Percentiles rank a stretch among this genome's conserved stretches.
These are phyloP conservation scores for Vanacampus margaritifer DNA, from an alignment of 2,113 vertebrate species.

Conservation along the genomic window DNA sequence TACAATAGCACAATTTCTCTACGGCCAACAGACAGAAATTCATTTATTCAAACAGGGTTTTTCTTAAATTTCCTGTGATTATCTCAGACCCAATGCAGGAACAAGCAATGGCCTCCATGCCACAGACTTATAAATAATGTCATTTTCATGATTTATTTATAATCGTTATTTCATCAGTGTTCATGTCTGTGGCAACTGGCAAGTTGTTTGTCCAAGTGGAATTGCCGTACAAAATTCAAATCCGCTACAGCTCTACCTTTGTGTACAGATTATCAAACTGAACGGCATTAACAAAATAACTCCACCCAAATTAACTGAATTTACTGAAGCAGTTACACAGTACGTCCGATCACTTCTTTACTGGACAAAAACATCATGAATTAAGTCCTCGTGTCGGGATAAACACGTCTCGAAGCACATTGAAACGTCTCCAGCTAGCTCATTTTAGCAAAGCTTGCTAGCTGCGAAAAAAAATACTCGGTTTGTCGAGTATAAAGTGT, in stretches of 20 bases:
- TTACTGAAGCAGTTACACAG: not conserved
- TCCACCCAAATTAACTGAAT: not conserved
- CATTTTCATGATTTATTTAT: no score
- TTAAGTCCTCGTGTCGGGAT: not conserved
- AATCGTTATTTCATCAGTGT: no score
- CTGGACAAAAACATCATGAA: not conserved
- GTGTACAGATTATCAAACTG: not conserved
- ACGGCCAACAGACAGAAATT: no score
- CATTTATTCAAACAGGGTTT: no score
- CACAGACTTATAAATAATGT: no score
- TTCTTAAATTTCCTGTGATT: no score
- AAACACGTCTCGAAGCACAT: not conserved
- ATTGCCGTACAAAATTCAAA: not conserved
- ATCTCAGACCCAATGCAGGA: no score
- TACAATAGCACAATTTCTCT: no score
- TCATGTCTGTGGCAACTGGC: no score
- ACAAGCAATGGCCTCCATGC: no score
- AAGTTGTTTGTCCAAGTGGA: not conserved
- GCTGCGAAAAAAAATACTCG: not conserved
- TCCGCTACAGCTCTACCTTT: not conserved
- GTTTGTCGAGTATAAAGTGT: not conserved
- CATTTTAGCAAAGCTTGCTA: not conserved
- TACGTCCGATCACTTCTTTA: not conserved
- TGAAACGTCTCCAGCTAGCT: not conserved
- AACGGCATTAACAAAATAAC: not conserved